Conservation (phyloP, 2,113 vertebrate species). For the Zosterops lateralis region DNA sequence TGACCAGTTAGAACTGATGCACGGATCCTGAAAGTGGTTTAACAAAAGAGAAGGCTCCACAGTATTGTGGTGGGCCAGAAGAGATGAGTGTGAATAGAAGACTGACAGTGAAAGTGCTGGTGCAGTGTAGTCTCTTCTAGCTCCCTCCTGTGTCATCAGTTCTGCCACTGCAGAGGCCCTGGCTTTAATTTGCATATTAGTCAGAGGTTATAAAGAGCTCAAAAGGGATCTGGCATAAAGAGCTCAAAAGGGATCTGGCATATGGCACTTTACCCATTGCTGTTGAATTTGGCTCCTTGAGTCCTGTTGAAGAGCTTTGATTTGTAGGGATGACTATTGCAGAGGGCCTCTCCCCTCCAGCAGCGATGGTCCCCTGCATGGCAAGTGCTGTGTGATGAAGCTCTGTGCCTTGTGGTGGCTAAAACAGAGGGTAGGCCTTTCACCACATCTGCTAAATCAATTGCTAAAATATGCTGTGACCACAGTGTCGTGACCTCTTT, state of each 20-base stretch:
- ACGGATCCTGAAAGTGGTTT: not conserved
- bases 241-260: too few species aligned
- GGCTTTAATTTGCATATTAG: not conserved
- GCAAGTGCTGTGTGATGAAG: fast-evolving
- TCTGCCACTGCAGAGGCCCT: not conserved
- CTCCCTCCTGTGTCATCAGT: not conserved
- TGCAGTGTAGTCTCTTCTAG: not conserved
- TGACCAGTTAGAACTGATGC: not conserved
- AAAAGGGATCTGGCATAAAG: not conserved
- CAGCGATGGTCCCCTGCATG: fast-evolving
- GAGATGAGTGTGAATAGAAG: fast-evolving
- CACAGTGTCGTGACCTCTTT: not conserved
- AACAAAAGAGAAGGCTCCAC: not conserved
- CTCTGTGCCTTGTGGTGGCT: not conserved
- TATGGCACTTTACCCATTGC: not conserved
- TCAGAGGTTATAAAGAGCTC: not conserved
- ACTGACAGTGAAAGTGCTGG: not conserved
- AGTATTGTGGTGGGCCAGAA: not conserved
- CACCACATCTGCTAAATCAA: not conserved
- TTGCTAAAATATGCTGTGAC: not conserved
- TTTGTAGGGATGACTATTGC: not conserved
- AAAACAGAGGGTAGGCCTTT: not conserved
- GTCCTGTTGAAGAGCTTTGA: not conserved
- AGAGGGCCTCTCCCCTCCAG: not conserved
- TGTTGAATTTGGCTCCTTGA: not conserved